A percentile compares a stretch with the other conserved stretches of the same genome.
Conservation (phyloP, 2,797 vertebrate genomes). For the Rhabdomys pumilio region DNA sequence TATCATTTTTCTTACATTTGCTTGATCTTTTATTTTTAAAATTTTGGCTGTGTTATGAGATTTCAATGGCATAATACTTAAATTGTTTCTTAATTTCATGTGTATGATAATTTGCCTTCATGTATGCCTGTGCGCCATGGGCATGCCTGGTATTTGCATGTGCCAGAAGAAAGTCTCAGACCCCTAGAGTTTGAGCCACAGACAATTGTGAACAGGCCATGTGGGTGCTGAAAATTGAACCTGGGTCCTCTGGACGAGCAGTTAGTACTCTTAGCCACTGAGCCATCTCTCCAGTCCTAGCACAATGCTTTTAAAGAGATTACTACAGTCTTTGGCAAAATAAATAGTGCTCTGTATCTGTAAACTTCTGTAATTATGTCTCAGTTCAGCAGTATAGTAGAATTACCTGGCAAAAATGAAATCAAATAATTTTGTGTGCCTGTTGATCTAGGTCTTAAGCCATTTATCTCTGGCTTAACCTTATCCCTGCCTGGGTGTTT, state of each 20-base stretch:
- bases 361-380: constrained; percentile 41
- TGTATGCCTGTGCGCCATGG: background rate
- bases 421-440: background rate
- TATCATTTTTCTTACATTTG: background rate
- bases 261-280: background rate
- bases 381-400: background rate
- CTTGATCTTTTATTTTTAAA: constrained; percentile 54
- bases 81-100: background rate
- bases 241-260: background rate
- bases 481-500: constrained; percentile 58
- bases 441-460: constrained; percentile 26
- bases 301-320: constrained; percentile 12
- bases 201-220: background rate
- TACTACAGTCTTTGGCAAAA: background rate
- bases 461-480: constrained; percentile 54
- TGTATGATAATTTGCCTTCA: background rate
- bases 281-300: background rate
- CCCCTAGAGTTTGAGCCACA: background rate
- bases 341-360: background rate
- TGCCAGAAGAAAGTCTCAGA: background rate
- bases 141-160: background rate
- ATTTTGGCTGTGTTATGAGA: background rate
- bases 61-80: background rate
- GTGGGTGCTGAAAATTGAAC: background rate
- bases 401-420: constrained; percentile 46